A percentile compares a stretch with the other conserved stretches of the same genome.
phyloP scores from a whole-genome alignment of 2,888 invertebrate genomes.

The Mesochorus sp. region DNA sequence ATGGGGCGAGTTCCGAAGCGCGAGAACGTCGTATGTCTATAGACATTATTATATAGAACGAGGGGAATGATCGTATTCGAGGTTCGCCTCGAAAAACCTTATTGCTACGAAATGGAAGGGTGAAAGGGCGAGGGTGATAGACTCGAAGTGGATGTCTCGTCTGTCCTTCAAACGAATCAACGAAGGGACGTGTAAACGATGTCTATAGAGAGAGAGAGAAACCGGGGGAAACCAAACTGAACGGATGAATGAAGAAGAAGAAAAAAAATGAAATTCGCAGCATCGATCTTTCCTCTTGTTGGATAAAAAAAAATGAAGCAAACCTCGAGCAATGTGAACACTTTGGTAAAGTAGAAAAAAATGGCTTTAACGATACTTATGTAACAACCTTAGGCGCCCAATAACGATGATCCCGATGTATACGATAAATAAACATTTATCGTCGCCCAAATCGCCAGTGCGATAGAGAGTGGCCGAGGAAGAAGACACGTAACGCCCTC shows the following conservation, averaged over 20 bases:
- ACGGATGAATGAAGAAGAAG: neutral
- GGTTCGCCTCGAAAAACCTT: conserved; percentile 33
- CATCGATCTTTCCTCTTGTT: conserved; percentile 2
- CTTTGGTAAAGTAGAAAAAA: too few relatives aligned
- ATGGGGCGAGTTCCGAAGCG: conserved; percentile 27
- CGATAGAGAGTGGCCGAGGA: conserved; percentile 8
- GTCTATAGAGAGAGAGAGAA: neutral
- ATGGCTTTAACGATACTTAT: too few relatives aligned
- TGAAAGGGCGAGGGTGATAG: conserved; percentile 42
- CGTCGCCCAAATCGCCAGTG: too few relatives aligned
- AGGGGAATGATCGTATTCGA: conserved; percentile 38
- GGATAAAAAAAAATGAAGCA: neutral
- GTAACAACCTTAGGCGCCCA: too few relatives aligned
- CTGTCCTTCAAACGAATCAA: conserved; percentile 31
- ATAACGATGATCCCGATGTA: neutral
- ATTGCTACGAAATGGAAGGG: conserved; percentile 31
- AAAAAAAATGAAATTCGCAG: conserved; percentile 1
- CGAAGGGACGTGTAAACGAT: conserved; percentile 35
- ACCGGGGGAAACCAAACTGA: neutral
- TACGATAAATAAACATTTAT: too few relatives aligned
- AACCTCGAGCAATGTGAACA: conserved; percentile 16
- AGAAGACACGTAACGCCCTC: conserved; percentile 26
- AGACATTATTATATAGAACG: neutral
- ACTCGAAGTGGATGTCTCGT: conserved; percentile 29
- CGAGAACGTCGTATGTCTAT: conserved; percentile 3